Conservation (phyloP, 2,888 invertebrate genomes). For the Eurois occulta region DNA sequence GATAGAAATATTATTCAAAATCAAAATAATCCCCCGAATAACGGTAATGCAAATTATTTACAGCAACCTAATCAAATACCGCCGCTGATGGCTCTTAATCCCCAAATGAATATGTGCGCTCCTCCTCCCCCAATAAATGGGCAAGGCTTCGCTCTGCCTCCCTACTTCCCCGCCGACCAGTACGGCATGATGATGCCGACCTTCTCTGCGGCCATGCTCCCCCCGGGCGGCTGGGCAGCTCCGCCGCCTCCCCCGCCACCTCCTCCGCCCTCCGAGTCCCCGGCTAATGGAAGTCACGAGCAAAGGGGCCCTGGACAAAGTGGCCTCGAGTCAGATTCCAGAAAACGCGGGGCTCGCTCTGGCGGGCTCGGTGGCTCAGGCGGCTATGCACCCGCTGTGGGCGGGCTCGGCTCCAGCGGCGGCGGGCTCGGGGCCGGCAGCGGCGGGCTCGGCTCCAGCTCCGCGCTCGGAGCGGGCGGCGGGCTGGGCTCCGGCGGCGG, state of each 20-base stretch:
- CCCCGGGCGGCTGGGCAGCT: constrained; percentile 80
- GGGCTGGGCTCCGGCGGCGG: constrained; percentile 74
- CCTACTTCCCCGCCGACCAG: constrained; percentile 85
- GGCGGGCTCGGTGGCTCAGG: constrained; percentile 70
- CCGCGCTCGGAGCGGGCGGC: constrained; percentile 69
- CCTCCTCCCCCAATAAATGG: constrained; percentile 83
- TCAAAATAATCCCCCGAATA: constrained; percentile 65
- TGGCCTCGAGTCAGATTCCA: constrained; percentile 88
- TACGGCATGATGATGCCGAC: constrained; percentile 85
- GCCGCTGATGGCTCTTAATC: constrained; percentile 84
- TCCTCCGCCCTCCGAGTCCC: constrained; percentile 77
- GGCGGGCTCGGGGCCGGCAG: constrained; percentile 70
- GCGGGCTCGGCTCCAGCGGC: constrained; percentile 75
- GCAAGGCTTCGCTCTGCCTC: constrained; percentile 81
- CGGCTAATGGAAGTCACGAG: constrained; percentile 78
- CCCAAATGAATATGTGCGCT: constrained; percentile 85
- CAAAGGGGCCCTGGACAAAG: constrained; percentile 82
- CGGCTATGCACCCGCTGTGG: constrained; percentile 70
- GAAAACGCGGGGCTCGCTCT: constrained; percentile 82
- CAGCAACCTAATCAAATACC: constrained; percentile 80
- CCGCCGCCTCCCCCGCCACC: constrained; percentile 85
- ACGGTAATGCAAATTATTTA: constrained; percentile 65
- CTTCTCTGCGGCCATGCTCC: constrained; percentile 72
- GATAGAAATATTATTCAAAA: constrained; percentile 62
- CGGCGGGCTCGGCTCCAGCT: constrained; percentile 69